phyloP scores from a whole-genome alignment of 2,888 invertebrate genomes.

The Euzetes globulus region DNA sequence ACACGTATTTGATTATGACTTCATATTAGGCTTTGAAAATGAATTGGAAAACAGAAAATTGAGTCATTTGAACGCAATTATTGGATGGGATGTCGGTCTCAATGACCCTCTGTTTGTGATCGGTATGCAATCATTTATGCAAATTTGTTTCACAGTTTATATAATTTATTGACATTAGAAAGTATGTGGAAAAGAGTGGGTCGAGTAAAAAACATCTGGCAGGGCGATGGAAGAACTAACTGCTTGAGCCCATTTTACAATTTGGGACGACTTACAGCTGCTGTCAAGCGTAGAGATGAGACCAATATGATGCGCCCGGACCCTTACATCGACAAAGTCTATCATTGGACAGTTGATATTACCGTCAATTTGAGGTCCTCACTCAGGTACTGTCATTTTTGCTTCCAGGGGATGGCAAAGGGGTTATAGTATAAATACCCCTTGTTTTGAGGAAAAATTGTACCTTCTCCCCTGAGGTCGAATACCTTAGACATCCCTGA shows the following conservation, averaged over 20 bases:
- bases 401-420: no score
- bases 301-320: conserved; percentile 22
- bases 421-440: no score
- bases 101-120: conserved; percentile 39
- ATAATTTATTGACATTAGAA: neutral
- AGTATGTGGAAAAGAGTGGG: conserved; percentile 39
- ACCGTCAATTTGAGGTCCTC: conserved; percentile 38
- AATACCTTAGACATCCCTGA: no score
- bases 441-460: no score
- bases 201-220: conserved; percentile 41
- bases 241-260: conserved; percentile 41
- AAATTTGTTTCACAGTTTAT: neutral
- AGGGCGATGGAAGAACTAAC: conserved; percentile 42
- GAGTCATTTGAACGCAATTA: conserved; percentile 6
- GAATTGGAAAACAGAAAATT: conserved; percentile 37
- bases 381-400: conserved; percentile 30
- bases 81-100: conserved; percentile 42
- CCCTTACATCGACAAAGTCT: conserved; percentile 40
- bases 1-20: conserved; percentile 41
- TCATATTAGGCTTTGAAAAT: conserved; percentile 40
- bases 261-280: conserved; percentile 39
- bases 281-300: conserved; percentile 37
- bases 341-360: conserved; percentile 43
- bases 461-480: no score
- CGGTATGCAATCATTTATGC: neutral